phyloP scores from a whole-genome alignment of 2,113 vertebrate species.

The Salvelinus fontinalis region DNA sequence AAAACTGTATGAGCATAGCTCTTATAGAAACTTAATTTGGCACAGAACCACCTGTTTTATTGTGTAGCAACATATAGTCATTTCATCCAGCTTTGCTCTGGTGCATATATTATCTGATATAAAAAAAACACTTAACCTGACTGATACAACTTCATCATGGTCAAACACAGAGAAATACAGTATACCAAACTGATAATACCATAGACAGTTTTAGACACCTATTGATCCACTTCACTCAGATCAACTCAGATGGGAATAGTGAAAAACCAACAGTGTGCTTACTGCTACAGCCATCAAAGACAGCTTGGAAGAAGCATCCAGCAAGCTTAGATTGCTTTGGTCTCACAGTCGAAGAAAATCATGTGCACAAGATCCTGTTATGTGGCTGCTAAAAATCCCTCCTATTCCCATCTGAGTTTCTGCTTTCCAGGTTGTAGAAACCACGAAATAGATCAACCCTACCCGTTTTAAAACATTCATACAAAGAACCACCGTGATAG shows the following conservation, averaged over 20 bases:
- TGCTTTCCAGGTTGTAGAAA: conserved; percentile 15
- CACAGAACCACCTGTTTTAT: too few relatives aligned
- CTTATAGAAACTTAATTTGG: too few relatives aligned
- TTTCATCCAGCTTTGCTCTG: too few relatives aligned
- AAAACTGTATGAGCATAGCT: too few relatives aligned
- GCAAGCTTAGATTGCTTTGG: conserved; percentile 28
- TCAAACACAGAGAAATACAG: conserved; percentile 17
- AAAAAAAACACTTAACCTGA: background rate
- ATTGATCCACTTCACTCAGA: conserved; percentile 5
- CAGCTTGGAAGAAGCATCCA: conserved; percentile 17
- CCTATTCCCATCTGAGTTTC: background rate
- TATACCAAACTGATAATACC: too few relatives aligned
- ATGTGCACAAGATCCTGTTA: conserved; percentile 4
- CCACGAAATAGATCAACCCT: conserved; percentile 3
- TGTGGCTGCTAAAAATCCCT: conserved; percentile 26
- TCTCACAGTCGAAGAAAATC: conserved; percentile 36
- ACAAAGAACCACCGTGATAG: conserved; percentile 7
- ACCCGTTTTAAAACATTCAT: conserved; percentile 22
- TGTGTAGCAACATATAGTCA: too few relatives aligned
- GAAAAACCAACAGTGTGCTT: conserved; percentile 15
- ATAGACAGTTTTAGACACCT: conserved; percentile 29
- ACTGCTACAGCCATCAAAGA: conserved; percentile 44
- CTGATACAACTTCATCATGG: conserved; percentile 12
- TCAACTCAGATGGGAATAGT: too few relatives aligned
- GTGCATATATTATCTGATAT: too few relatives aligned